Percentiles rank a stretch among this genome's conserved stretches.
Evolutionary conservation across 37 sponge, comb jelly and placozoan species (phyloP).

Genomic region (Cladorhizidae sp.): DNA sequence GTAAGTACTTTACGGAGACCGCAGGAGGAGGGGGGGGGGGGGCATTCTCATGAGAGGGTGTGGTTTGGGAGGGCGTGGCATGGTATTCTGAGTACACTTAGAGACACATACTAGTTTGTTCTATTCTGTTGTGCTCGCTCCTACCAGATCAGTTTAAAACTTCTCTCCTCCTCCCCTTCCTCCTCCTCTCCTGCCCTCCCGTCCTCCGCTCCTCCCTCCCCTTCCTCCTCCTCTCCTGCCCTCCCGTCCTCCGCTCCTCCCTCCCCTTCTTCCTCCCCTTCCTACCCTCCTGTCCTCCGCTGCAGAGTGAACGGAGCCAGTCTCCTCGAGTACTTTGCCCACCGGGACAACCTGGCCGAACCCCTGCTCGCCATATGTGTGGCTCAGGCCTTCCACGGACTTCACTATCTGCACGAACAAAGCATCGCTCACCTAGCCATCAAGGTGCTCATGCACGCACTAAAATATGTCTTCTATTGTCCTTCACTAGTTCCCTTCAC

Average conservation of each 20-base stretch:
- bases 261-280: too few species aligned
- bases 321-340: constrained; percentile 43
- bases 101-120: too few species aligned
- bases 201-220: background rate
- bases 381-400: constrained; percentile 23
- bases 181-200: constrained; percentile 3
- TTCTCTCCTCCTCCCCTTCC: background rate
- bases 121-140: too few species aligned
- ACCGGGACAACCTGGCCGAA: constrained; percentile 29
- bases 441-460: constrained; percentile 33
- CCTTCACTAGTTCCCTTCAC: too few species aligned
- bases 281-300: background rate
- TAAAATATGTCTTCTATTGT: too few species aligned
- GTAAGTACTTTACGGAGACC: too few species aligned
- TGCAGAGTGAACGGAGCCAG: constrained; percentile 41
- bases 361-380: background rate
- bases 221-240: constrained; percentile 7
- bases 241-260: background rate
- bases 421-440: constrained; percentile 63
- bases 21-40: too few species aligned
- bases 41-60: too few species aligned
- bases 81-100: background rate
- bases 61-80: too few species aligned
- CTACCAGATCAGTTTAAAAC: background rate
- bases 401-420: constrained; percentile 52